Conservation (phyloP, 2,888 invertebrate species). For the Caenorhabditis sulstoni region DNA sequence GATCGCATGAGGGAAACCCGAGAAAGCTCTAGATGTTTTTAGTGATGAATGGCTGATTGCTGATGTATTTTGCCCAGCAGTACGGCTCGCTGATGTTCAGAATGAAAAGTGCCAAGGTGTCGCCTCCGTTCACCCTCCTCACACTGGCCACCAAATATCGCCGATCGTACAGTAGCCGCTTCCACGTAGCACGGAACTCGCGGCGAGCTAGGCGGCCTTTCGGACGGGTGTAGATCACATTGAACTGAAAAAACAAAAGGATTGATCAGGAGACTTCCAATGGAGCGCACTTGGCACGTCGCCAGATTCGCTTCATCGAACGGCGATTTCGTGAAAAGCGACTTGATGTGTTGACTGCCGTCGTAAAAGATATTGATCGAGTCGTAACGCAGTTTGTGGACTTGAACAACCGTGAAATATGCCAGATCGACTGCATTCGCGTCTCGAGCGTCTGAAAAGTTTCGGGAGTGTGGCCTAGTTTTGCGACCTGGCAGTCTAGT, state of each 20-base stretch:
- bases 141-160: slow-evolving; percentile 47
- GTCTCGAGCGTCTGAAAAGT: slow-evolving; percentile 44
- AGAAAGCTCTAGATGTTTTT: slow-evolving; percentile 36
- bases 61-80: slow-evolving; percentile 62
- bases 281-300: slow-evolving; percentile 48
- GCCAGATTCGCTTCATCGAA: slow-evolving; percentile 57
- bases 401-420: slow-evolving; percentile 53
- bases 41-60: slow-evolving; percentile 44
- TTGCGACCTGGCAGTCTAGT: neutral
- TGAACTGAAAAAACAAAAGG: slow-evolving; percentile 37
- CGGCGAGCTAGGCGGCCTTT: slow-evolving; percentile 42
- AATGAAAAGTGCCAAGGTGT: slow-evolving; percentile 31
- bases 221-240: slow-evolving; percentile 51
- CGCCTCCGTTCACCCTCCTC: slow-evolving; percentile 21
- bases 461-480: neutral
- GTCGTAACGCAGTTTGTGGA: slow-evolving; percentile 56
- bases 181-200: slow-evolving; percentile 57
- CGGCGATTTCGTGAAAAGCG: slow-evolving; percentile 48
- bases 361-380: slow-evolving; percentile 55
- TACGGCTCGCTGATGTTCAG: slow-evolving; percentile 57
- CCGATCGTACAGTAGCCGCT: slow-evolving; percentile 52
- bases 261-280: neutral
- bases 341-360: slow-evolving; percentile 51
- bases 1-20: neutral
- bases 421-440: slow-evolving; percentile 45